Base-by-base conservation (phyloP, 2,113 vertebrate species). In the Salvelinus alpinus region DNA sequence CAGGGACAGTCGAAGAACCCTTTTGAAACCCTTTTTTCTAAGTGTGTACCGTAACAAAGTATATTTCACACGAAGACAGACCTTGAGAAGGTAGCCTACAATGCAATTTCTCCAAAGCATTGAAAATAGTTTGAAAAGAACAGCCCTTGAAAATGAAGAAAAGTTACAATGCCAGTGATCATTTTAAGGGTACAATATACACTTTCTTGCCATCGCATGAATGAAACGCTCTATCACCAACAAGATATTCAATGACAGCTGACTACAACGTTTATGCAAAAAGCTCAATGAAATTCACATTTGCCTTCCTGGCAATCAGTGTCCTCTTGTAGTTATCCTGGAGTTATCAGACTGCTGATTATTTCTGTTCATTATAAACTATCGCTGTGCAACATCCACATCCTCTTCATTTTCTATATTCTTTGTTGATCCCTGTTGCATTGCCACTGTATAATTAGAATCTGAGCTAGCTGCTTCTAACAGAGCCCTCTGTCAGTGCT, bases 301-400 rank as follows among this genome's bases (percentile, higher is more conserved):
- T 60, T 71, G 78, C 25, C 62, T 66, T 57, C 51, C 29, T 20
- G 22, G 9, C 0, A 74, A 73, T 68, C 60, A 38, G 44, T n/a
- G 16, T 67, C 47, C 3, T 72, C 16, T 18, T 72, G 38, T 20
- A 22, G 18, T 59, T 34, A 65, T 64, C 29, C 6, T 2, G 16
- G 16, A n/a, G 57, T 64, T 38, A 60, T 51, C 51, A 75, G 74
- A 71, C 70, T 22, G 29, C 20, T n/a, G 34, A 72, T 68, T 51
- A 51, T 18, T 74, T 25, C 4, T 73, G 25, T 9, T 34, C 48
- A 72, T 24, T 34, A 3, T 34, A 18, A 66, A 66, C 13, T 1
- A 68, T 68, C 64, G 64, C 25, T 70, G 44, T 8, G 47, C 66
- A 73, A 48, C 48, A 78, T 82, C 22, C 74, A 51, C 51, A 79